Conservation (phyloP, 1,140 invertebrate species). For the Palaemon carinicauda region DNA sequence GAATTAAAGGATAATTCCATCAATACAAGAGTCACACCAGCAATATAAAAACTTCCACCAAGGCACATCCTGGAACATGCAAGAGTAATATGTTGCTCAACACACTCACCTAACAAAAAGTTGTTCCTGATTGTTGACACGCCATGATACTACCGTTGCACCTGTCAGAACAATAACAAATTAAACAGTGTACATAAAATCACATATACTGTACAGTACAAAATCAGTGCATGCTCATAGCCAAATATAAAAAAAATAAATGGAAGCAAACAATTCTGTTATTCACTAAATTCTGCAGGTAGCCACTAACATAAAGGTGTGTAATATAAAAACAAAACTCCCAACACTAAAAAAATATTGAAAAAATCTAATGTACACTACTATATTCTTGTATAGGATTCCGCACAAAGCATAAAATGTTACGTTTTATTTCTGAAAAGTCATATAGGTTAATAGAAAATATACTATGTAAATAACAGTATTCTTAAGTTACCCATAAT, state of each 20-base stretch:
- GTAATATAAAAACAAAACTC: too few relatives aligned
- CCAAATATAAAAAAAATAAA: not conserved
- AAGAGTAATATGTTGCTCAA: not conserved
- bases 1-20: not conserved
- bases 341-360: too few relatives aligned
- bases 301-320: too few relatives aligned
- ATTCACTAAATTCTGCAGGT: too few relatives aligned
- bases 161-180: conserved; percentile 71
- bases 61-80: not conserved
- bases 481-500: not conserved
- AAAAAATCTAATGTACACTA: too few relatives aligned
- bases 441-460: not conserved
- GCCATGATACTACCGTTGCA: conserved; percentile 92
- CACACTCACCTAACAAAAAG: conserved; percentile 88
- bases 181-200: not conserved
- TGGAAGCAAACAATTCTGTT: too few relatives aligned
- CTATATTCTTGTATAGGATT: too few relatives aligned
- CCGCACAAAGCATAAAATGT: too few relatives aligned
- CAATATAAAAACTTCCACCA: not conserved
- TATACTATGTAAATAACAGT: too few relatives aligned
- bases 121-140: conserved; percentile 93
- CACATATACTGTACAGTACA: not conserved
- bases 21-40: not conserved
- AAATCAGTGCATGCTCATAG: too few relatives aligned
- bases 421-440: too few relatives aligned